Evolutionary conservation across 2,113 vertebrate genomes (phyloP).

Genomic region (Sus scrofa): T2T-Sscrofa CM000817.6:158813001-158813500

Average conservation of each 20-base stretch:
- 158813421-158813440: background rate
- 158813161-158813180: slow-evolving; percentile 73
- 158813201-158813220: slow-evolving; percentile 75
- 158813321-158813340: background rate
- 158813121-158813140: slow-evolving; percentile 66
- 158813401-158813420: background rate
- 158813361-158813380: background rate
- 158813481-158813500: background rate
- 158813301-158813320: fast-evolving
- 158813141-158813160: slow-evolving; percentile 72
- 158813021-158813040: slow-evolving; percentile 71
- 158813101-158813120: background rate
- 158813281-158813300: background rate
- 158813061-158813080: slow-evolving; percentile 45
- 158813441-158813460: slow-evolving; percentile 1
- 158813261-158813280: too few species aligned
- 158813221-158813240: background rate
- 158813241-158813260: background rate
- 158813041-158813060: slow-evolving; percentile 61
- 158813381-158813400: background rate
- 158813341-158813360: background rate
- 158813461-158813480: background rate
- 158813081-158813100: background rate
- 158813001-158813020: slow-evolving; percentile 66
- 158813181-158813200: slow-evolving; percentile 67